These are phyloP conservation scores for Ochropacha duplaris DNA, from an alignment of 2,888 invertebrate species.

Conservation along the genomic window DNA sequence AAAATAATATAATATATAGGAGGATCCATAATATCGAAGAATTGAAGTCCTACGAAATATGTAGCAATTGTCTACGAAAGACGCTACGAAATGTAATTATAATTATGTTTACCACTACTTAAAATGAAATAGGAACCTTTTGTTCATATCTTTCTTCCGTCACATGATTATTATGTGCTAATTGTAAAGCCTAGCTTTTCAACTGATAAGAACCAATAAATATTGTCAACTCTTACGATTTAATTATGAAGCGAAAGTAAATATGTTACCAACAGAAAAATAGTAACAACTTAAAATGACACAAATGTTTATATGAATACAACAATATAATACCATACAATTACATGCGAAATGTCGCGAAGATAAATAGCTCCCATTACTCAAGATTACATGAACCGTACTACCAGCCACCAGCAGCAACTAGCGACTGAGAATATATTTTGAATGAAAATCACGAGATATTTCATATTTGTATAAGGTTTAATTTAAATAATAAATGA, in stretches of 20 bases:
- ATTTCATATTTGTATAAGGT: background rate
- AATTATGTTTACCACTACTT: too few relatives aligned
- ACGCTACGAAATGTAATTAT: too few relatives aligned
- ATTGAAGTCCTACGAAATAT: background rate
- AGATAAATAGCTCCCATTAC: conserved; percentile 64
- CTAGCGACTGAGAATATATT: background rate
- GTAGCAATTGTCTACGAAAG: too few relatives aligned
- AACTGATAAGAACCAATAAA: background rate
- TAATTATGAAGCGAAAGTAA: background rate
- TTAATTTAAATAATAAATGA: background rate
- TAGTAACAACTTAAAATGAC: conserved; percentile 18
- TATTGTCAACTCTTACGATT: background rate
- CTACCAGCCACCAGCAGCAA: conserved; percentile 9
- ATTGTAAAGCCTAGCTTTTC: background rate
- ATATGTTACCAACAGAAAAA: background rate
- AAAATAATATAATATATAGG: too few relatives aligned
- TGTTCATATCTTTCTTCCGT: background rate
- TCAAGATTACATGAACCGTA: conserved; percentile 59
- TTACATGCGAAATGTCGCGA: conserved; percentile 53
- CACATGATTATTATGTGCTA: background rate
- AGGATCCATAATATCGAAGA: too few relatives aligned
- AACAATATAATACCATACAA: conserved; percentile 57
- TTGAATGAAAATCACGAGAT: background rate
- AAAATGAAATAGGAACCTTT: background rate
- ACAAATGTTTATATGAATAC: conserved; percentile 43